Evolutionary conservation across 2,113 vertebrate genomes (phyloP).

Genomic region (Orthonyx spaldingii): DNA sequence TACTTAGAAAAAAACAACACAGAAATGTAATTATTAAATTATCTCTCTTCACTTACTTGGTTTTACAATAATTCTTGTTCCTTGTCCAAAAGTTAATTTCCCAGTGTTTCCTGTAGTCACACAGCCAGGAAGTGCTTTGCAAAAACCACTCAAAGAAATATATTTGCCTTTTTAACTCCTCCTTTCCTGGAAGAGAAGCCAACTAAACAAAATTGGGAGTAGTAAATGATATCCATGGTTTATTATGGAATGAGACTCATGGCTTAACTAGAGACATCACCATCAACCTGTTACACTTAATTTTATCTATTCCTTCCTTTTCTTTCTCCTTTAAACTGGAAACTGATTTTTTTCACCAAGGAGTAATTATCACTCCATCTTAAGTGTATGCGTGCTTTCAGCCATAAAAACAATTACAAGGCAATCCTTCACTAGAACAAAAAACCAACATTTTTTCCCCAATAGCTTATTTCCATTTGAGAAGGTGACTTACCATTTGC

Average conservation of each 20-base stretch:
- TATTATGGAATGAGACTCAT: neutral
- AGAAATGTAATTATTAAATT: neutral
- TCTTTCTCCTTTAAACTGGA: neutral
- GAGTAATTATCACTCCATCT: neutral
- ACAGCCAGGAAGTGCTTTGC: neutral
- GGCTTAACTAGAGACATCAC: neutral
- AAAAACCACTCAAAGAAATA: neutral
- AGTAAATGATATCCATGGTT: neutral
- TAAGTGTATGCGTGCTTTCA: neutral
- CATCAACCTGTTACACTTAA: too few species aligned
- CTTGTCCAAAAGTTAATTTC: neutral
- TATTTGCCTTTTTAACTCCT: neutral
- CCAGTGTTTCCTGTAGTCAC: neutral
- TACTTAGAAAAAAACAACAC: too few species aligned
- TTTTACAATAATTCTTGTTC: neutral
- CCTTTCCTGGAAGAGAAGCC: neutral
- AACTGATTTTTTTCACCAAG: neutral
- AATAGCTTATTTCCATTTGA: neutral
- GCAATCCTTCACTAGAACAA: neutral
- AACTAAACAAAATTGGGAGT: neutral
- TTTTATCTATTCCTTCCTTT: neutral
- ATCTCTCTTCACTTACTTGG: neutral
- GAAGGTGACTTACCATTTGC: neutral
- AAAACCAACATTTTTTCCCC: accelerated
- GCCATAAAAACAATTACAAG: neutral